Base-by-base conservation (phyloP, 2,113 vertebrate genomes). In the Periophthalmus modestus region DNA sequence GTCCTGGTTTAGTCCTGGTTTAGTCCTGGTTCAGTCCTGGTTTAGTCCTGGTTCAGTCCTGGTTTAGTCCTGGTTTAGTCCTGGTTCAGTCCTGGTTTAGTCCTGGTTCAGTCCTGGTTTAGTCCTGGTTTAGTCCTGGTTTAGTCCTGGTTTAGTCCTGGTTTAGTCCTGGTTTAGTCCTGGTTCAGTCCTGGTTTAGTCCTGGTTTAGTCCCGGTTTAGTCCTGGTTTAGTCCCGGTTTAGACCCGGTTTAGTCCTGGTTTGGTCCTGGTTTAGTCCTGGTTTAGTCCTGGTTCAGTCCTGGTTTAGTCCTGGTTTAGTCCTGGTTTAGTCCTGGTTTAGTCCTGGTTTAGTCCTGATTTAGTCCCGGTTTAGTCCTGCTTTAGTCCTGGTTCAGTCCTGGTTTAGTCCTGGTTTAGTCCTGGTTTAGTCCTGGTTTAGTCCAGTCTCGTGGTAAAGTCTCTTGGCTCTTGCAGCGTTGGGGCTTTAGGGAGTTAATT, bases 401-500 rank as follows among this genome's bases (percentile, higher is more conserved):
- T 28, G 28, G 2, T 28, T 28, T 28, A 28, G 28, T 28, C 28
- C 28, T 28, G 23, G 1, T 7, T 5, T 19, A 5, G 3, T 5
- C 19, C 10, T 28, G 23, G 1, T 7, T 5, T 19, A 5, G 3
- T 5, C 19, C 10, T 15, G 58, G 6, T 61, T 3, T 61, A 2
- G 5, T 24, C 23, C 58, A 15, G 55, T 58, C 23, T 58, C 13
- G 21, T 1, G 23, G 24, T 58, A 58, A 58, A 58, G 55, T 58
- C 55, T 21, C n/a, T 21, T 23, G 55, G 55, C 55, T 3, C n/a
- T n/a, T 1, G 52, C 52, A 6, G 52, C 52, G 5, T 54, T 11
- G 47, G 73, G 47, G 47, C 62, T 55, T 67, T 23, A 59, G 72
- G 69, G 59, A 28, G 46, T 47, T 15, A 7, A 46, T 71, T 48